Base-by-base conservation (phyloP, 2,113 vertebrate genomes). In the Corythornis vintsioides region DNA sequence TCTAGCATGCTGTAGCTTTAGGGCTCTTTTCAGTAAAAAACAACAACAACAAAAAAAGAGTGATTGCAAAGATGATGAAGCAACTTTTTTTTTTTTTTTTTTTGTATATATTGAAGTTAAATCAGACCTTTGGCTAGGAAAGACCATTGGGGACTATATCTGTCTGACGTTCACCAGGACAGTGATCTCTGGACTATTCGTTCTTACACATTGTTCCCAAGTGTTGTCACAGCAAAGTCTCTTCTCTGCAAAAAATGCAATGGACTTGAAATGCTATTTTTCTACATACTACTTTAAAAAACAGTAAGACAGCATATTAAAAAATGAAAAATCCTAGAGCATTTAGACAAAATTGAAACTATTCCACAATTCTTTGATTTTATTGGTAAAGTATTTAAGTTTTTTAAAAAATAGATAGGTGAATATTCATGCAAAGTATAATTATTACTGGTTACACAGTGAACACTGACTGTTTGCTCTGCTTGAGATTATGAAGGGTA, bases 251-350 rank as follows among this genome's bases (percentile, higher is more conserved):
- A 77, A 92, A 59, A 0, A 15, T 8, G 25, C 33, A 6, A 7
- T 5, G 28, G 21, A 42, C 25, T 57, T 38, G 38, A 82, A 79
- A 76, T 13, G 19, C 21, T 52, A 2, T 42, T 50, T 90, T 92
- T 78, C 18, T n/a, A 38, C 7, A 38, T 28, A 45, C 8, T 52
- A 2, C 31, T 78, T 82, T 4, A 29, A 50, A 76, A 75, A 88
- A 56, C 3, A 31, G 1, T 6, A 40, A 60, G 29, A 1, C 4
- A 45, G 7, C 2, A 9, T 19, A 21, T 38, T 50, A 0, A 43
- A 56, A 78, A 90, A 63, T 17, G 16, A 73, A 79, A 52, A 26
- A 38, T 38, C 15, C 4, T 40, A 55, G 33, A 64, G 10, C 21
- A 20, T 21, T 79, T 7, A 13, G 50, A 42, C 15, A 56, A 80